Conservation (phyloP, 2,888 invertebrate species). For the Oithona nana region DNA sequence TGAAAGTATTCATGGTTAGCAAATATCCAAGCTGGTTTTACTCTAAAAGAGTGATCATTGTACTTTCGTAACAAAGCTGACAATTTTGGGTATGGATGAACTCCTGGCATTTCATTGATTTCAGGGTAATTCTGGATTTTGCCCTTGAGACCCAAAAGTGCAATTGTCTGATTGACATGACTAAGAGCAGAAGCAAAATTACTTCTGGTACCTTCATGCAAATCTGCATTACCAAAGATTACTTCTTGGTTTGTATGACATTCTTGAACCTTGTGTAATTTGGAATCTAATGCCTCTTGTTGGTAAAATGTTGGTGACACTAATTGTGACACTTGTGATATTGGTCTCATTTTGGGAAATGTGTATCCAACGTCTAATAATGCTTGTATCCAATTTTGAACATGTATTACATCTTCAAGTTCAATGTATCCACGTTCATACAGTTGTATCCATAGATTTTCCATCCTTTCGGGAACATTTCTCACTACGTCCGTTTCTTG, state of each 20-base stretch:
- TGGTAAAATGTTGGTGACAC: no score
- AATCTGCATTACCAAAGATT: constrained; percentile 1
- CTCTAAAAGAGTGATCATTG: neutral
- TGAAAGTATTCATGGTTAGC: neutral
- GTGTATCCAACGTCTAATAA: neutral
- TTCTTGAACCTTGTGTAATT: neutral
- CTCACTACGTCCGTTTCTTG: neutral
- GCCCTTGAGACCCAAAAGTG: neutral
- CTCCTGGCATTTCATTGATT: neutral
- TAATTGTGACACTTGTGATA: neutral
- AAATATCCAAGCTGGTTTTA: neutral
- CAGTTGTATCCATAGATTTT: constrained; percentile 1
- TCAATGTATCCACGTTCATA: constrained; percentile 10
- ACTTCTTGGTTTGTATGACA: neutral
- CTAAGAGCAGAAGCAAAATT: neutral
- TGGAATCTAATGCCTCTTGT: neutral
- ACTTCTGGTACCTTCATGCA: neutral
- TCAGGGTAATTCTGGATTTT: neutral
- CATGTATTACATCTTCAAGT: neutral
- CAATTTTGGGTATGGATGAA: neutral
- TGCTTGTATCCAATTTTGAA: neutral
- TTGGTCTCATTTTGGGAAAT: neutral
- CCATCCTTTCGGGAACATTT: neutral
- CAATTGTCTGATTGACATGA: neutral
- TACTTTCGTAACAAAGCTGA: neutral